phyloP scores from a whole-genome alignment of 1,140 invertebrate genomes.

The Teleogryllus occipitalis region DNA sequence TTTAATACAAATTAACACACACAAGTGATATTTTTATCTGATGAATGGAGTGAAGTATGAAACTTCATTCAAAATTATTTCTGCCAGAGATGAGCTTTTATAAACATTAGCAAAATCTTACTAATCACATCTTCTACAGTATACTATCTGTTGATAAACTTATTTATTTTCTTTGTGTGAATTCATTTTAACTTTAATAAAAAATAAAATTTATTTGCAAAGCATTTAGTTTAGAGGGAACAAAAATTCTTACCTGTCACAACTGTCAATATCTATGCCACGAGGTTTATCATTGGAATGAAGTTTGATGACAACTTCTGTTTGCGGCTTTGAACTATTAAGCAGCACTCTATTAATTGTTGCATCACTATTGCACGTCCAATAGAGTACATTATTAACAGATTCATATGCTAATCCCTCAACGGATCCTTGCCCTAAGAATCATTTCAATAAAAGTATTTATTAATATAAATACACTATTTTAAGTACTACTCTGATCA shows the following conservation, averaged over 20 bases:
- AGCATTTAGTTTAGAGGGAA: too few species aligned
- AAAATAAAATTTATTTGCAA: too few species aligned
- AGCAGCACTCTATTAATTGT: constrained; percentile 57
- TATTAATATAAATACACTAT: background rate
- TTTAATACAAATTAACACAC: too few species aligned
- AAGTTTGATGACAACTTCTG: constrained; percentile 59
- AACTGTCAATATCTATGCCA: constrained; percentile 74
- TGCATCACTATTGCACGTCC: constrained; percentile 76
- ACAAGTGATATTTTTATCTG: too few species aligned
- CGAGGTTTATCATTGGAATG: constrained; percentile 64
- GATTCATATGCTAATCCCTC: constrained; percentile 74
- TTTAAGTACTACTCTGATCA: background rate
- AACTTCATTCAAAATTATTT: too few species aligned
- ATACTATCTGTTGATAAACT: too few species aligned
- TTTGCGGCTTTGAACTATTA: constrained; percentile 33
- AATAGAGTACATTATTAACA: constrained; percentile 59
- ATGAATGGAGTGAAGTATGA: too few species aligned
- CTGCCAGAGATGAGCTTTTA: too few species aligned
- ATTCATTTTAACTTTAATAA: too few species aligned
- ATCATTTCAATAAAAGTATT: background rate
- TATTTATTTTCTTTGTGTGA: too few species aligned
- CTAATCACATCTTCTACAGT: too few species aligned
- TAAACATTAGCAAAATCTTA: too few species aligned
- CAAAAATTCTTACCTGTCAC: constrained; percentile 46
- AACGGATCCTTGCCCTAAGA: constrained; percentile 60